Base-by-base conservation (phyloP, 23 tunicate species). In the Halocynthia roretzi region DNA sequence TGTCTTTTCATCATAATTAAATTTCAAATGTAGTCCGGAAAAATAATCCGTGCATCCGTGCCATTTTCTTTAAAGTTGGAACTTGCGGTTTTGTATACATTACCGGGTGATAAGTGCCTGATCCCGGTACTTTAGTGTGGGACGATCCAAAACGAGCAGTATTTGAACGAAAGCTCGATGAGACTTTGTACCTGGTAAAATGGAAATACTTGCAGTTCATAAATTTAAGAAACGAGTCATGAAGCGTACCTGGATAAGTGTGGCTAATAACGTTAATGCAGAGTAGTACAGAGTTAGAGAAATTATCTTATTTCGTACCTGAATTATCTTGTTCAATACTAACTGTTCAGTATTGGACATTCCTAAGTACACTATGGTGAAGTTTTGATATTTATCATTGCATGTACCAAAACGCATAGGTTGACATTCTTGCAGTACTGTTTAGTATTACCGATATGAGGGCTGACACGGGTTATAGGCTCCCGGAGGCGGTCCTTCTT, bases 401-500 rank as follows among this genome's bases (percentile, higher is more conserved):
- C 44, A 31, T 31, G 4, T 31, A 31, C 44, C 4, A 31, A 31
- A 31, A 31, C 4, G 44, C 44, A 1, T 31, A 4, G 44, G 44
- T 31, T 4, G 44, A 58, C 15, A 0, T 4, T 4, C 17, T 58
- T 58, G 63, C 63, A 14, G 63, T 1, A 58, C n/a, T n/a, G 4
- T 14, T 58, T 15, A 58, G 2, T 19, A 53, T 71, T 8, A 74
- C 78, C 78, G 55, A 64, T 74, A 74, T 56, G 78, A 50, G 6
- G 80, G 83, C 51, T 11, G 12, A 9, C 67, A 75, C 9, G 87
- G 87, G 78, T 89, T 61, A 81, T 89, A 89, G 8, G 82, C 63
- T 5, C 96, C 96, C 9, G 96, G 96, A 61, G 88, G 81, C 19
- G 96, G 96, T 49, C 84, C 95, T 49, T 88, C 82, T 10, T 53